Percentiles rank a stretch among this genome's conserved stretches.
Conservation (phyloP, 92 coral and sea anemone genomes). For the Epizoanthus fatuus region DNA sequence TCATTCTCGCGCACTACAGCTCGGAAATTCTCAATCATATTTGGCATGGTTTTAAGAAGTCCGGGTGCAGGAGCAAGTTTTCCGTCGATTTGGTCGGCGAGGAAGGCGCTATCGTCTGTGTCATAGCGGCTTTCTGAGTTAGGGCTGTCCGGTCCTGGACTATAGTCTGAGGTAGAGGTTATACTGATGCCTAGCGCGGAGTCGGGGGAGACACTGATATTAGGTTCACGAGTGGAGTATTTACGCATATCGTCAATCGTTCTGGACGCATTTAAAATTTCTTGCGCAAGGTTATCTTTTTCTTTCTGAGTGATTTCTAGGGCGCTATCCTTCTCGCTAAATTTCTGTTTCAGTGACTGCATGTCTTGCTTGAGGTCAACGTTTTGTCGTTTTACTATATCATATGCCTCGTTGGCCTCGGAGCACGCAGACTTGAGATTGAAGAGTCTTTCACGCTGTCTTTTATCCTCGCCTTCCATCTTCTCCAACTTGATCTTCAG, state of each 20-base stretch:
- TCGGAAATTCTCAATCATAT: constrained; percentile 87
- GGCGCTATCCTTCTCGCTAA: constrained; percentile 65
- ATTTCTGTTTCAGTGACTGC: constrained; percentile 63
- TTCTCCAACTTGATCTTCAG: constrained; percentile 83
- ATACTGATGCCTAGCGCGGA: constrained; percentile 86
- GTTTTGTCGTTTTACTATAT: constrained; percentile 89
- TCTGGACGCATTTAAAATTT: constrained; percentile 86
- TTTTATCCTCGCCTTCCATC: constrained; percentile 78
- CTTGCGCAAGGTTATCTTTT: constrained; percentile 78
- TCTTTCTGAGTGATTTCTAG: constrained; percentile 75
- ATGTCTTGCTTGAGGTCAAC: constrained; percentile 72
- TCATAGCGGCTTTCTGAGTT: constrained; percentile 71
- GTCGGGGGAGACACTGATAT: constrained; percentile 76
- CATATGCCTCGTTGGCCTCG: constrained; percentile 93
- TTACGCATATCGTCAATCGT: constrained; percentile 88
- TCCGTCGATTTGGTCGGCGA: constrained; percentile 61
- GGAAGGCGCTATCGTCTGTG: constrained; percentile 34
- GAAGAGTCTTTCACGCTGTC: constrained; percentile 80
- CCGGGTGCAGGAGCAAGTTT: constrained; percentile 61
- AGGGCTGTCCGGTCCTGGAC: constrained; percentile 84
- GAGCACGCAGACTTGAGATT: constrained; percentile 92
- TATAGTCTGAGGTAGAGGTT: constrained; percentile 65
- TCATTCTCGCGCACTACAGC: constrained; percentile 88
- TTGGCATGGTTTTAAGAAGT: constrained; percentile 86
- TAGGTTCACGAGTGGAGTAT: constrained; percentile 64